These are phyloP conservation scores for Cetonia aurata DNA, from an alignment of 2,888 invertebrate species.

Conservation along the genomic window DNA sequence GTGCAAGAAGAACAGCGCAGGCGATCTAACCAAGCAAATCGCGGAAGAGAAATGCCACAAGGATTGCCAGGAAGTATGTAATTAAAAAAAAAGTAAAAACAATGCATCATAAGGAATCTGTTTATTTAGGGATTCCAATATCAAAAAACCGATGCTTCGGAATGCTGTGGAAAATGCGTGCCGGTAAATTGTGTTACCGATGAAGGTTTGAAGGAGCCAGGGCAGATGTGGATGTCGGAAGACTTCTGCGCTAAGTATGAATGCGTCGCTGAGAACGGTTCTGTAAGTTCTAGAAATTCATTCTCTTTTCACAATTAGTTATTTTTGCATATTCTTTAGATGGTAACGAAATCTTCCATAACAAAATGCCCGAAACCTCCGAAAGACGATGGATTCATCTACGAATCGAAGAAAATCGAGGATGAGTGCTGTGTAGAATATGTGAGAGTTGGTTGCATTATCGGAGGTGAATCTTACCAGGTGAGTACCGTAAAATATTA, in stretches of 20 bases:
- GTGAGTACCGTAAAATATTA: not conserved
- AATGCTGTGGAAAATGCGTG: conserved; percentile 77
- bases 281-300: conserved; percentile 55
- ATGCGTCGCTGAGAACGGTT: conserved; percentile 70
- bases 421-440: conserved; percentile 8
- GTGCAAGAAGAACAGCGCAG: not conserved
- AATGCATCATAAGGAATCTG: too few relatives aligned
- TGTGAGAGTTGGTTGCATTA: conserved; percentile 4
- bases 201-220: conserved; percentile 67
- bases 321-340: not conserved
- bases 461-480: conserved; percentile 3
- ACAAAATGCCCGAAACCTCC: conserved; percentile 11
- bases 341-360: not conserved
- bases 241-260: conserved; percentile 75
- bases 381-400: conserved; percentile 4
- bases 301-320: not conserved
- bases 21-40: conserved; percentile 1
- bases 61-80: conserved; percentile 3
- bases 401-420: not conserved
- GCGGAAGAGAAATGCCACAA: not conserved
- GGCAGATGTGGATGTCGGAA: conserved; percentile 71
- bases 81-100: too few relatives aligned
- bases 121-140: not conserved
- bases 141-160: not conserved
- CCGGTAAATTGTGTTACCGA: conserved; percentile 74